Evolutionary conservation across 1,140 invertebrate species (phyloP).

Genomic region (Hermatobates lingyangjiaoensis): DNA sequence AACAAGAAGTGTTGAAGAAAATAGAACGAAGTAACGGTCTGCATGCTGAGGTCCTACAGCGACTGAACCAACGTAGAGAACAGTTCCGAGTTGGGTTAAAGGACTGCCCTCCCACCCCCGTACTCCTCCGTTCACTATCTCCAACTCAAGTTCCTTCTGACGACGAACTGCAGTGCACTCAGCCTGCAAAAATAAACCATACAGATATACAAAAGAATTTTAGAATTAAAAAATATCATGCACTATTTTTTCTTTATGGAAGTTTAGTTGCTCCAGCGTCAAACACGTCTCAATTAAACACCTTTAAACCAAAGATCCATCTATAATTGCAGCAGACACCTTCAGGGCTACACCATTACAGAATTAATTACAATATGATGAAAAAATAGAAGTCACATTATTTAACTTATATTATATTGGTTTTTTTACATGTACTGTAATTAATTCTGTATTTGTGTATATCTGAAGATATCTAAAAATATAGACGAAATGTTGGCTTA

Average conservation of each 20-base stretch:
- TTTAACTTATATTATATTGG: too few species aligned
- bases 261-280: too few species aligned
- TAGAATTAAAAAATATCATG: neutral
- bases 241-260: neutral
- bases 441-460: too few species aligned
- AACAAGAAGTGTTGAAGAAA: conserved; percentile 71
- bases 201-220: neutral
- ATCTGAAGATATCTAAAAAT: too few species aligned
- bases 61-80: conserved; percentile 70
- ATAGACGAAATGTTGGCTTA: too few species aligned
- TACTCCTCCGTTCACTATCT: conserved; percentile 82
- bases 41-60: conserved; percentile 59
- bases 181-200: conserved; percentile 33
- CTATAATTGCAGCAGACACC: too few species aligned
- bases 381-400: too few species aligned
- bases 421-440: too few species aligned
- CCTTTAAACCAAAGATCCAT: too few species aligned
- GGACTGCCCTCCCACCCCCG: conserved; percentile 88
- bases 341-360: too few species aligned
- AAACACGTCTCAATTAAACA: too few species aligned
- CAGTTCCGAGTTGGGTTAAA: conserved; percentile 48
- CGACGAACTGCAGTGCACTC: conserved; percentile 63
- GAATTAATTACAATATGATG: too few species aligned
- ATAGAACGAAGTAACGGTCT: conserved; percentile 83
- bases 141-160: conserved; percentile 90